Conservation (phyloP, 2,888 invertebrate species). For the Ornithoptera alexandrae region DNA sequence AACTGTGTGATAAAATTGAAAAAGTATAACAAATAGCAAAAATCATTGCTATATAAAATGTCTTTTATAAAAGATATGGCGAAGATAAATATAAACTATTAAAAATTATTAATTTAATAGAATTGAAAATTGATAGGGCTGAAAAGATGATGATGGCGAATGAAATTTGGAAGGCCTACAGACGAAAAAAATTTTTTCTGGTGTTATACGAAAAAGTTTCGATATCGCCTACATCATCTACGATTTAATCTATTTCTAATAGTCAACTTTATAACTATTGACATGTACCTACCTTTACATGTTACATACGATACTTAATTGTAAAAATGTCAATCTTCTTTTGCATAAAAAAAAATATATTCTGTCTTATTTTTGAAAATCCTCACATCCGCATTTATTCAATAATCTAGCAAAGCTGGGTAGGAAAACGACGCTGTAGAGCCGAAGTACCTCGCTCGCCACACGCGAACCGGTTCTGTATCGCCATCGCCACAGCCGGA, state of each 20-base stretch:
- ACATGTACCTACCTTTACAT: neutral
- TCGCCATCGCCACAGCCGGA: slow-evolving; percentile 46
- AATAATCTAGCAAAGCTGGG: slow-evolving; percentile 25
- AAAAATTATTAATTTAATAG: neutral
- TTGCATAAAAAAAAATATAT: neutral
- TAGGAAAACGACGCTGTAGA: slow-evolving; percentile 27
- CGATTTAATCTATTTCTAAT: neutral
- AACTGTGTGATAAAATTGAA: slow-evolving; percentile 24
- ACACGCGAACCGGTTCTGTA: slow-evolving; percentile 61
- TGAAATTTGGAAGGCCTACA: no score
- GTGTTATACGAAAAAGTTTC: neutral
- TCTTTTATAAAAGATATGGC: neutral
- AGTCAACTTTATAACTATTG: neutral
- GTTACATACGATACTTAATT: neutral
- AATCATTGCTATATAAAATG: neutral
- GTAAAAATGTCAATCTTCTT: neutral
- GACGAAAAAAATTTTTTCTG: no score
- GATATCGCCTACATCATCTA: neutral
- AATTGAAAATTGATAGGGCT: neutral
- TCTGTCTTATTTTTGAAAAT: neutral
- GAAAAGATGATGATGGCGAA: no score
- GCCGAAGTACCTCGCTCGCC: slow-evolving; percentile 10
- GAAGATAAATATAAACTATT: neutral
- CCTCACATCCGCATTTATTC: slow-evolving; percentile 4
- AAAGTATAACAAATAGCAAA: neutral